Evolutionary conservation across 2,888 invertebrate genomes (phyloP), one percentile per base, ranked within the genome.

Genomic region (Pammene aurita): DNA sequence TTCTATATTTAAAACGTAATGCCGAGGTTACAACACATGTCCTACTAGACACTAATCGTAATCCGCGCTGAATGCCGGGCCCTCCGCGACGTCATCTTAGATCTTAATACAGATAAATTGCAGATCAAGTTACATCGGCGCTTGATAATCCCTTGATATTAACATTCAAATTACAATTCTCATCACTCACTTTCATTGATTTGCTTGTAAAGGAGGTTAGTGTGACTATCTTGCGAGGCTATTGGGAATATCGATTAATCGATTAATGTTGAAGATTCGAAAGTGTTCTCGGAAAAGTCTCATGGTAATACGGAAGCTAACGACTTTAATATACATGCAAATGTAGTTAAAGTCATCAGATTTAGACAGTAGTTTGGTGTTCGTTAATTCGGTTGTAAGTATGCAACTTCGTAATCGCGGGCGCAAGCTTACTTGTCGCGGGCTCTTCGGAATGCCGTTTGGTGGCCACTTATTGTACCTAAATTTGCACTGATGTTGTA

Each of bases 401-500:
- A 65, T 67, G 65, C 60, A 55, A 60, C 65, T 69, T 60, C 69
- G 64, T 60, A 60, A 60, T 52, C 60, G 34, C 44, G 18, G 48
- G 63, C 63, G 66, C 57, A 58, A 44, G 69, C 55, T 63, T 73
- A 77, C 74, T 75, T 73, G 76, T 79, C 75, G 72, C 76, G 72
- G 75, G 76, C 79, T 79, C 80, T 79, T 80, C 81, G 88, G 89
- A 90, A 90, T 90, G 89, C 85, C 81, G 88, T 82, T 80, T 82
- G 82, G 82, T 83, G 77, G 81, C 86, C 52, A 57, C 38, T 81
- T 85, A 86, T 87, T 89, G 85, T 88, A n/a, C n/a, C n/a, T n/a
- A 85, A 87, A 86, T 89, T 86, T 84, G 82, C 84, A 77, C 84
- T 82, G 77, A 84, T 80, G 80, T 85, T 84, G 86, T 86, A 84